A percentile compares a stretch with the other conserved stretches of the same genome.
Evolutionary conservation across 2,113 vertebrate genomes (phyloP).

Genomic region (Peromyscus leucopus): DNA sequence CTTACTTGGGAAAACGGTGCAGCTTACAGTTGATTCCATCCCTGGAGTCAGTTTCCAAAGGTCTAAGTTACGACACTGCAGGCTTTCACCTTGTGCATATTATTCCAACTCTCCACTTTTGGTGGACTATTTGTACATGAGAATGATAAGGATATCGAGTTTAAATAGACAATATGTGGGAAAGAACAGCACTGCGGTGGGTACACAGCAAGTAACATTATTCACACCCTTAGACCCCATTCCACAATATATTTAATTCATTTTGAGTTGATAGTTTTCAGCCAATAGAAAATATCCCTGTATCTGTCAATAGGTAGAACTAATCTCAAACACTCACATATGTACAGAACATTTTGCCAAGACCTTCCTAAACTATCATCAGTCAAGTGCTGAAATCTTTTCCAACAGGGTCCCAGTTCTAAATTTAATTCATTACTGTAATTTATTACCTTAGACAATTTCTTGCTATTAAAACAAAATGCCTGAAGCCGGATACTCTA

Average conservation of each 20-base stretch:
- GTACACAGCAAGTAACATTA: neutral
- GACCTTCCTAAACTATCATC: neutral
- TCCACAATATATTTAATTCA: neutral
- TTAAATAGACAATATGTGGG: neutral
- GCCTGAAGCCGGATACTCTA: neutral
- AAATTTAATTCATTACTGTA: neutral
- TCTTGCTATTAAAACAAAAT: neutral
- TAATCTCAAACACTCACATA: neutral
- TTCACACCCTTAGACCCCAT: conserved; percentile 15
- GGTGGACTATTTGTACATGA: neutral
- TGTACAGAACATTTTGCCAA: neutral
- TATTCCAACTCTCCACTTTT: neutral
- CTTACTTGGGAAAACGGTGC: neutral
- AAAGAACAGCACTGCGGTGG: neutral
- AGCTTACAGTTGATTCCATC: neutral
- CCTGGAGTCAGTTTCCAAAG: neutral
- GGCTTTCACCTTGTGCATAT: neutral
- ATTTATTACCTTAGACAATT: neutral
- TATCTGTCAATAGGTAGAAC: neutral
- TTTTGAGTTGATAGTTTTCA: neutral
- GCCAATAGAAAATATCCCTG: neutral
- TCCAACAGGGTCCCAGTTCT: neutral
- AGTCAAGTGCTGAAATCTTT: neutral
- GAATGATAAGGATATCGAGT: neutral
- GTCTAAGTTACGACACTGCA: neutral